phyloP scores from a whole-genome alignment of 1,140 invertebrate genomes.

The Aphidius ervi region DNA sequence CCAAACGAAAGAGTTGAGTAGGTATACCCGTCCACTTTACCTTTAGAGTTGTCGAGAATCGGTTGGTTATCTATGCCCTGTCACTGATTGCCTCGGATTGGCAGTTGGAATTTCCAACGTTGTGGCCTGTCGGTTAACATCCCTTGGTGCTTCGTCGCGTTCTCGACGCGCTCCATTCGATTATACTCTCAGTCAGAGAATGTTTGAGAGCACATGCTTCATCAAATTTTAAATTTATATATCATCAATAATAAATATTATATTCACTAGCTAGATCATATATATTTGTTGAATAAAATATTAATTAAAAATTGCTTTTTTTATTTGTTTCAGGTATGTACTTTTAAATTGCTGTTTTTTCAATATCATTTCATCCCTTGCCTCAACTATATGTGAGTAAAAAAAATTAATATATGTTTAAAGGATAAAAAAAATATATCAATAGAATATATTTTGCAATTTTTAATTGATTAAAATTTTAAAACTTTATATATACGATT shows the following conservation, averaged over 20 bases:
- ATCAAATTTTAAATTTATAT: constrained; percentile 9
- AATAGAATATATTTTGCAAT: background rate
- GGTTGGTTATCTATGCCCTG: constrained; percentile 1
- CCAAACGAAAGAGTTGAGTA: too few relatives aligned
- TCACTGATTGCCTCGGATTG: constrained; percentile 20
- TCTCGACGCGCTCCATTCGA: constrained; percentile 6
- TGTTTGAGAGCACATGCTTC: constrained; percentile 8
- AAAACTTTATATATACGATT: constrained; percentile 10
- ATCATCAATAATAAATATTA: background rate
- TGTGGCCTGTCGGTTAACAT: background rate
- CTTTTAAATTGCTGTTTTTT: too few relatives aligned
- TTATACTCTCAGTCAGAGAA: constrained; percentile 7
- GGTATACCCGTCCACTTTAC: background rate
- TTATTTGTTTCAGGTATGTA: constrained; percentile 24
- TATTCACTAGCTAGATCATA: too few relatives aligned
- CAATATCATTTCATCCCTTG: background rate
- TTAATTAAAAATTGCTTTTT: constrained; percentile 14
- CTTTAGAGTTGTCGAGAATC: background rate
- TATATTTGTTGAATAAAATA: background rate
- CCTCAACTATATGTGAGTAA: constrained; percentile 7
- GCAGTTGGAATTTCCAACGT: constrained; percentile 16
- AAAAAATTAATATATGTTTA: constrained; percentile 6
- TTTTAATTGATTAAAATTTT: background rate
- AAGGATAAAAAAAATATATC: background rate
- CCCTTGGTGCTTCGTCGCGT: background rate